These are phyloP conservation scores for Trichonephila inaurata DNA, from an alignment of 1,140 invertebrate genomes.

Conservation along the genomic window DNA sequence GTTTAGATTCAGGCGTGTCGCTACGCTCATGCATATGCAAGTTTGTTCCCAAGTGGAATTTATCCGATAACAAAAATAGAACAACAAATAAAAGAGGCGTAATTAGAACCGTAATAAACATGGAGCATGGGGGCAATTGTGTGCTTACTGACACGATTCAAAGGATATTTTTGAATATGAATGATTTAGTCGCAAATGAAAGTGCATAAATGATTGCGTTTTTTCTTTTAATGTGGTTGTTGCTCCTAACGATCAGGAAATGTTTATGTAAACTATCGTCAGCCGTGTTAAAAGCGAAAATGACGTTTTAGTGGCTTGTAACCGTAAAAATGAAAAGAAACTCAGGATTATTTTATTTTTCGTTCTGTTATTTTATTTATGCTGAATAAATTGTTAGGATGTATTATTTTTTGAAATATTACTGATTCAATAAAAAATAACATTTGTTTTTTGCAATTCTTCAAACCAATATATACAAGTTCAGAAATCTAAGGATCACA, in stretches of 20 bases:
- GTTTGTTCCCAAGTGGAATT: background rate
- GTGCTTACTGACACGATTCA: background rate
- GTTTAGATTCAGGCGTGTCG: background rate
- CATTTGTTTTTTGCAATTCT: too few species aligned
- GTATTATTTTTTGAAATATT: too few species aligned
- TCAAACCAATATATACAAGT: too few species aligned
- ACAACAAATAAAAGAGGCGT: background rate
- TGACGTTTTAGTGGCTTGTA: too few species aligned
- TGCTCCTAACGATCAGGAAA: background rate
- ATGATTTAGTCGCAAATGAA: background rate
- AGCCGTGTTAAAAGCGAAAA: background rate
- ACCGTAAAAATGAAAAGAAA: too few species aligned
- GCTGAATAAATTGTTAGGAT: too few species aligned
- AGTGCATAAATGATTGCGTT: background rate
- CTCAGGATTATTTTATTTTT: too few species aligned
- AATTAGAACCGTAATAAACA: constrained; percentile 37
- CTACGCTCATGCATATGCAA: constrained; percentile 32
- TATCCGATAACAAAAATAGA: constrained; percentile 34
- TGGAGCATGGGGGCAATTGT: background rate
- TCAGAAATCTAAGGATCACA: too few species aligned
- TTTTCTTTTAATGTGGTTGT: background rate
- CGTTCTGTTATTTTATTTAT: too few species aligned
- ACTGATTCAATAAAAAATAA: too few species aligned
- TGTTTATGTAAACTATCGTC: background rate
- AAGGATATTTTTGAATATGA: background rate